Evolutionary conservation across 1,140 invertebrate species (phyloP).

Genomic region (Oscheius sp.): DNA sequence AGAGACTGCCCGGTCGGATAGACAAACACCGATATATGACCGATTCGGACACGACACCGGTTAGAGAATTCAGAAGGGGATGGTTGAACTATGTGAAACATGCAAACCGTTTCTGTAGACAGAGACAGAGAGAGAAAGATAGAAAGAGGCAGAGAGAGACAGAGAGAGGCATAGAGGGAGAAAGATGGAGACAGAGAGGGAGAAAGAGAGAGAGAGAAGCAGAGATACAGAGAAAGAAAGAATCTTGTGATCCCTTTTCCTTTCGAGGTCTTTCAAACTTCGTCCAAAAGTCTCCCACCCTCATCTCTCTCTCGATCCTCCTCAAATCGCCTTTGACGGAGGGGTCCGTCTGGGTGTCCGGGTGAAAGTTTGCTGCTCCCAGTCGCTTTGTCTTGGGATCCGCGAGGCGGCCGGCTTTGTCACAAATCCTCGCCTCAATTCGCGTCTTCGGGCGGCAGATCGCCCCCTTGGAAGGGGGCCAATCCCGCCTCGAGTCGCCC

Average conservation of each 20-base stretch:
- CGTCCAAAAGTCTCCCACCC: background rate
- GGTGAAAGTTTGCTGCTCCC: background rate
- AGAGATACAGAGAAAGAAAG: background rate
- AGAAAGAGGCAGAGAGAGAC: too few species aligned
- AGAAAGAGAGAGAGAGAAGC: too few species aligned
- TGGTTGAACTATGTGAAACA: too few species aligned
- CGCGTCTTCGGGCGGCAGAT: background rate
- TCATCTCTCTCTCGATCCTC: background rate
- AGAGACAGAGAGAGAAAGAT: too few species aligned
- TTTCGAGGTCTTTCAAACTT: background rate
- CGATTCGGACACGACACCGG: too few species aligned
- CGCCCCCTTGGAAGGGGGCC: background rate
- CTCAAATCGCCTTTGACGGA: too few species aligned
- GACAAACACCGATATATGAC: too few species aligned
- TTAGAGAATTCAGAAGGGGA: too few species aligned
- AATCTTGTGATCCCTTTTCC: background rate
- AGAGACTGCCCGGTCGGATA: too few species aligned
- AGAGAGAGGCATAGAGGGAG: too few species aligned
- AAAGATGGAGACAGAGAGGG: too few species aligned
- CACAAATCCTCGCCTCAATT: constrained; percentile 4
- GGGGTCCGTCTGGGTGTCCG: background rate
- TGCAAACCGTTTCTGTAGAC: too few species aligned
- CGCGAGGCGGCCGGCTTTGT: constrained; percentile 1
- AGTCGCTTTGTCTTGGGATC: background rate
- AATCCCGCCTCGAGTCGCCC: constrained; percentile 2